A percentile compares a stretch with the other conserved stretches of the same genome.
These are phyloP conservation scores for Alces alces DNA, from an alignment of 2,113 vertebrate species.

Conservation along the genomic window DNA sequence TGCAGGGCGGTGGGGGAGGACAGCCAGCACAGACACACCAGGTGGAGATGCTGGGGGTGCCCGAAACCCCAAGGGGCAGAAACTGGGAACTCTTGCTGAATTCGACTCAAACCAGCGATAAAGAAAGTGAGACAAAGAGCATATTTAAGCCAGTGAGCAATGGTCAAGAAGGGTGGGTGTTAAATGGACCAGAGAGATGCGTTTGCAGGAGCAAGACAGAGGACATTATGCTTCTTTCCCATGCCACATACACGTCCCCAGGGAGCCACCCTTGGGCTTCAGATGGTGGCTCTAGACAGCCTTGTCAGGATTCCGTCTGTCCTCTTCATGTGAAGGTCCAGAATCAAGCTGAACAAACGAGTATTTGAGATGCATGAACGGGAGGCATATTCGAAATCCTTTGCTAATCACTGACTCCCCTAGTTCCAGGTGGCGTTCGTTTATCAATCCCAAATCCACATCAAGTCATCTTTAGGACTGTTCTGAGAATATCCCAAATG, in stretches of 20 bases:
- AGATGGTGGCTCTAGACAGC: not conserved
- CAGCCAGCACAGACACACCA: too few species aligned
- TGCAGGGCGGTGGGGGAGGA: too few species aligned
- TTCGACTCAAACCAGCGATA: not conserved
- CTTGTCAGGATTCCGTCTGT: too few species aligned
- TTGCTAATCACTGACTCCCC: not conserved
- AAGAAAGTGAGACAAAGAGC: too few species aligned
- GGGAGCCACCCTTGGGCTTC: too few species aligned
- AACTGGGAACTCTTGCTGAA: not conserved
- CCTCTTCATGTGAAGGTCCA: not conserved
- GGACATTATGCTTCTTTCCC: too few species aligned
- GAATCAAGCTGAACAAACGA: not conserved
- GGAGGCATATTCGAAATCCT: too few species aligned
- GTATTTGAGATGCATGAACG: rapidly evolving
- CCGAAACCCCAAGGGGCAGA: not conserved
- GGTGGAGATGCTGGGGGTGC: rapidly evolving
- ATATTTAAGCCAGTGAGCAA: rapidly evolving
- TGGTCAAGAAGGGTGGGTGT: rapidly evolving
- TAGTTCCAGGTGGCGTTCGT: too few species aligned
- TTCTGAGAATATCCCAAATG: not conserved
- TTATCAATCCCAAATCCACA: too few species aligned
- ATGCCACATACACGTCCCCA: rapidly evolving
- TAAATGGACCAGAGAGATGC: rapidly evolving
- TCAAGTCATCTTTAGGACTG: not conserved
- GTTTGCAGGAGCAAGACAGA: not conserved